phyloP scores from a whole-genome alignment of 2,888 invertebrate species.

The Ennomos fuscantarius region DNA sequence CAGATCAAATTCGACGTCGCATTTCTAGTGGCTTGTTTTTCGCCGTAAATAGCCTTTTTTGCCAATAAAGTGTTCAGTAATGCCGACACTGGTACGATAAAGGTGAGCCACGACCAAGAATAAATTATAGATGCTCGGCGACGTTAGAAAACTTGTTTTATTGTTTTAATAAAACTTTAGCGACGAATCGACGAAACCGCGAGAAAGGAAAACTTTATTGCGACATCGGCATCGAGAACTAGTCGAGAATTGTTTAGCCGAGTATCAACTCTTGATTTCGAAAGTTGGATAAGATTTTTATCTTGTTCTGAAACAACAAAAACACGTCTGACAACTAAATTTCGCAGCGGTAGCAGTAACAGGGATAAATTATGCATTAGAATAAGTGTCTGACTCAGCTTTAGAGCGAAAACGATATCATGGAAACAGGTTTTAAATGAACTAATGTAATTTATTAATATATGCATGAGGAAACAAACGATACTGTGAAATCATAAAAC shows the following conservation, averaged over 20 bases:
- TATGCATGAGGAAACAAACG: constrained; percentile 31
- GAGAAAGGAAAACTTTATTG: constrained; percentile 38
- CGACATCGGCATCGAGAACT: constrained; percentile 22
- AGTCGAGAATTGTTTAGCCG: constrained; percentile 18
- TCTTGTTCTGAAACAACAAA: constrained; percentile 7
- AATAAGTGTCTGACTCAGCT: constrained; percentile 27
- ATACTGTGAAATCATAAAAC: constrained; percentile 37
- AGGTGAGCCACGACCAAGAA: constrained; percentile 56
- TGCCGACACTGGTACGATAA: constrained; percentile 64
- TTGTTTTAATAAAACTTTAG: constrained; percentile 61
- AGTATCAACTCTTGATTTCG: constrained; percentile 22
- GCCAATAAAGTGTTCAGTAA: constrained; percentile 67
- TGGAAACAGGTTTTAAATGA: constrained; percentile 31
- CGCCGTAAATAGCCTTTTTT: constrained; percentile 66
- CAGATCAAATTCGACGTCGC: constrained; percentile 79
- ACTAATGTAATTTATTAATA: constrained; percentile 29
- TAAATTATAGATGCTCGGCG: constrained; percentile 49
- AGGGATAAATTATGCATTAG: constrained; percentile 30
- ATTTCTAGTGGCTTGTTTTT: constrained; percentile 74
- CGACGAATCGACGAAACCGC: constrained; percentile 44
- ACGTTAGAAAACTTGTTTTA: constrained; percentile 49
- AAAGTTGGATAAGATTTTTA: constrained; percentile 14
- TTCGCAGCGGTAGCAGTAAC: constrained; percentile 29
- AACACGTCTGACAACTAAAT: constrained; percentile 2
- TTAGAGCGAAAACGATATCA: constrained; percentile 10